Base-by-base conservation (phyloP, 2,888 invertebrate genomes). In the Heliothis peltigera region DNA sequence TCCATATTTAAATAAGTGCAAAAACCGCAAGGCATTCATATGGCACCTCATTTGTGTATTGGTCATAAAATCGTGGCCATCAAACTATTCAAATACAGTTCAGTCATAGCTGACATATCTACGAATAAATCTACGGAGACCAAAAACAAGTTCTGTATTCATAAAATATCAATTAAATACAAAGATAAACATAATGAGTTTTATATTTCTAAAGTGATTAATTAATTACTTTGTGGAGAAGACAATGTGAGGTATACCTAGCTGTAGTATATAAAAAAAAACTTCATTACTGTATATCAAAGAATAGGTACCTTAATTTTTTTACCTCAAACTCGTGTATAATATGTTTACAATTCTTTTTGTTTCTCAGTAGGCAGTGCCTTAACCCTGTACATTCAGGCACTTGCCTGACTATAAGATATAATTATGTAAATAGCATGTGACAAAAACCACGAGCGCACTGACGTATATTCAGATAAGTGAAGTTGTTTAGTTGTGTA, bases 361-460 rank as follows among this genome's bases (percentile, higher is more conserved):
- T 49, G 18, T 54, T 54, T 64, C 3, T n/a, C 3, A 19, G 18
- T 17, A 35, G 42, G n/a, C 21, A 46, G 59, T 64, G 56, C 32
- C 53, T 63, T 46, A 63, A 63, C 76, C 44, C 59, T 57, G 57
- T 52, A 60, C 22, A 43, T 56, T 65, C 21, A 73, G 42, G 18
- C 44, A 67, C 54, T 58, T 35, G 55, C 42, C 44, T 75, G 70
- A 57, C 48, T 43, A 54, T 17, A 39, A 62, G 64, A 70, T 70
- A 76, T 73, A 73, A 71, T 72, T 71, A 80, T 71, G 70, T 66
- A 84, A 85, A 85, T 81, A 84, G 58, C 86, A 85, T 86, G 86
- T 87, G 87, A 87, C 85, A 84, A 82, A 83, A 86, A 81, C 79
- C 71, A 75, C 78, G 79, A 78, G 77, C 48, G 4, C 15, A 28